Base-by-base conservation (phyloP, 1,140 invertebrate genomes). In the Bombus balteatus region DNA sequence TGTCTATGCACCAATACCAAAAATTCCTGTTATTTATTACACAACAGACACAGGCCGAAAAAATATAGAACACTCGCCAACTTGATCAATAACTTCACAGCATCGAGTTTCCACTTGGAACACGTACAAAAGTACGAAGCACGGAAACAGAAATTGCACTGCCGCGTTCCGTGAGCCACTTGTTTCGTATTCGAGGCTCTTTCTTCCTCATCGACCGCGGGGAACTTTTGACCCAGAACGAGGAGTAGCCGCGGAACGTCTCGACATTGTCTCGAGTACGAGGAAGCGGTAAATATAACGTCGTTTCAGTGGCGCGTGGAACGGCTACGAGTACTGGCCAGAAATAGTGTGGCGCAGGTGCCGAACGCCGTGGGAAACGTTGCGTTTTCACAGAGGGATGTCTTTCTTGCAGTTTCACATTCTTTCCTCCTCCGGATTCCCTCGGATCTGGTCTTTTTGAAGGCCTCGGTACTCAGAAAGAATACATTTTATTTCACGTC, bases 261-360 rank as follows among this genome's bases (percentile, higher is more conserved):
- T 53, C 47, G 47, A 22, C 47, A 53, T 53, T 53, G 47, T 53
- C 47, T 86, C 88, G 81, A 89, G 83, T 87, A 92, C 89, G 85
- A 90, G 91, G 91, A 92, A 92, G 90, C 86, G 87, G 89, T 92
- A 92, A 92, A 92, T 92, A 92, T 91, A 92, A 91, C 89, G 82
- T 78, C 82, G 85, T 87, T 91, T 89, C 89, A 89, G 68, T 88
- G 83, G 39, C 79, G 77, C 87, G 73, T 88, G 78, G 47, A 89
- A 89, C 79, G 79, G 87, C 85, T 32, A 41, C 68, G 81, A 73
- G 81, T 74, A 74, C 32, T 72, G 62, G 75, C 8, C 86, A 90
- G 88, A 89, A 90, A 90, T 90, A 90, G 88, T 80, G 74, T 37
- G 74, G 77, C 59, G 82, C 89, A 85, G 82, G 86, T 87, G 88